A percentile compares a stretch with the other conserved stretches of the same genome.
phyloP scores from a whole-genome alignment of 1,140 invertebrate genomes.

The Grapholita molesta region DNA sequence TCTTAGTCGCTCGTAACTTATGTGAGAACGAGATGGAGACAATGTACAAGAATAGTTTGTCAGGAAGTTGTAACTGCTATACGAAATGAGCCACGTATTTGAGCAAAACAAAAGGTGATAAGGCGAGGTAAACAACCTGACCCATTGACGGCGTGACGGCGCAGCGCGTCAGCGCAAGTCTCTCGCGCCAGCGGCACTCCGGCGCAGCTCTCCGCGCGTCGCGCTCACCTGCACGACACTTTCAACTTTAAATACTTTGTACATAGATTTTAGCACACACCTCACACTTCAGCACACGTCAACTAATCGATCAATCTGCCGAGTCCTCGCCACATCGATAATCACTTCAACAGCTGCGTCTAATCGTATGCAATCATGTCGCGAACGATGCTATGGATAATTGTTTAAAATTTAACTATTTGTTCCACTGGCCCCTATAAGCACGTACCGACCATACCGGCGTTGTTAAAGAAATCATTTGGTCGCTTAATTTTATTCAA shows the following conservation, averaged over 20 bases:
- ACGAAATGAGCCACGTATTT: slow-evolving; percentile 58
- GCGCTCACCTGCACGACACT: slow-evolving; percentile 45
- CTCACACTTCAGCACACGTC: not conserved
- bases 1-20: slow-evolving; percentile 15
- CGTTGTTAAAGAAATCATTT: slow-evolving; percentile 53
- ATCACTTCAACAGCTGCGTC: not conserved
- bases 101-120: slow-evolving; percentile 77
- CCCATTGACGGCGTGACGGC: slow-evolving; percentile 66
- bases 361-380: slow-evolving; percentile 16
- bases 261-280: slow-evolving; percentile 47
- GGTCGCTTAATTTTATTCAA: slow-evolving; percentile 68
- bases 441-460: slow-evolving; percentile 41
- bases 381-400: slow-evolving; percentile 6
- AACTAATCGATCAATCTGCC: not conserved
- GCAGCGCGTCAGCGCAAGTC: slow-evolving; percentile 6
- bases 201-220: slow-evolving; percentile 24
- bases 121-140: slow-evolving; percentile 74
- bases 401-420: slow-evolving; percentile 32
- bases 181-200: slow-evolving; percentile 31
- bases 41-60: slow-evolving; percentile 31
- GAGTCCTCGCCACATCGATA: not conserved
- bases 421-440: slow-evolving; percentile 45
- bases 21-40: slow-evolving; percentile 16
- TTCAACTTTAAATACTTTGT: slow-evolving; percentile 49
- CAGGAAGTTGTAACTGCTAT: slow-evolving; percentile 47